Evolutionary conservation across 2,113 vertebrate species (phyloP).

Genomic region (Pycnonotus jocosus): DNA sequence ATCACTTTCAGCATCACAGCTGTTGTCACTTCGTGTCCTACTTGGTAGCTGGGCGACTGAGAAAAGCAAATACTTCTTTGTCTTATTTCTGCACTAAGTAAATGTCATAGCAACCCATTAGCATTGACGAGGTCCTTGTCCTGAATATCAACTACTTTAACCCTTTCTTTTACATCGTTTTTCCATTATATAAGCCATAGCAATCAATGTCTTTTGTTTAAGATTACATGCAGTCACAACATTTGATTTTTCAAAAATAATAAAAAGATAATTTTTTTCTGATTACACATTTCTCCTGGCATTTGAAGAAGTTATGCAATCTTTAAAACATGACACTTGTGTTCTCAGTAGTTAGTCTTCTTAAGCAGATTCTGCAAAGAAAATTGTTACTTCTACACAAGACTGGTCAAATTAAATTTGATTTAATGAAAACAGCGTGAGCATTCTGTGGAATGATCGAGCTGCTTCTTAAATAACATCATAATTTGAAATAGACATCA

Average conservation of each 20-base stretch:
- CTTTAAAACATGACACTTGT: background rate
- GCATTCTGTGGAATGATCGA: background rate
- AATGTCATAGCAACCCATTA: slow-evolving; percentile 26
- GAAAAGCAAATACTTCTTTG: slow-evolving; percentile 35
- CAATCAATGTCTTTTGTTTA: background rate
- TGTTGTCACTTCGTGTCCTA: background rate
- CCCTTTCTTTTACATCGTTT: background rate
- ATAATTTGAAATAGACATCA: background rate
- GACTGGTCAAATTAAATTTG: background rate
- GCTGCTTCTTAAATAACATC: background rate
- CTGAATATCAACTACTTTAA: background rate
- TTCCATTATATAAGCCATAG: background rate
- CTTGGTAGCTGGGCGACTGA: background rate
- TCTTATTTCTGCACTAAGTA: slow-evolving; percentile 5
- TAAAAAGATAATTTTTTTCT: background rate
- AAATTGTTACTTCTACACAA: background rate
- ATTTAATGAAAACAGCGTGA: background rate
- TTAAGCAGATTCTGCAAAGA: background rate
- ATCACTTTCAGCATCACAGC: background rate
- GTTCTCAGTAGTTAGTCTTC: background rate
- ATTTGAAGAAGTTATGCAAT: background rate
- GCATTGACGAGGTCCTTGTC: background rate
- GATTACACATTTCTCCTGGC: background rate
- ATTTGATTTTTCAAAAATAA: background rate
- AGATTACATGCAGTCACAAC: background rate